Evolutionary conservation across 2,113 vertebrate genomes (phyloP), one percentile per base, ranked within the genome.

Genomic region (Zosterops pallidus): DNA sequence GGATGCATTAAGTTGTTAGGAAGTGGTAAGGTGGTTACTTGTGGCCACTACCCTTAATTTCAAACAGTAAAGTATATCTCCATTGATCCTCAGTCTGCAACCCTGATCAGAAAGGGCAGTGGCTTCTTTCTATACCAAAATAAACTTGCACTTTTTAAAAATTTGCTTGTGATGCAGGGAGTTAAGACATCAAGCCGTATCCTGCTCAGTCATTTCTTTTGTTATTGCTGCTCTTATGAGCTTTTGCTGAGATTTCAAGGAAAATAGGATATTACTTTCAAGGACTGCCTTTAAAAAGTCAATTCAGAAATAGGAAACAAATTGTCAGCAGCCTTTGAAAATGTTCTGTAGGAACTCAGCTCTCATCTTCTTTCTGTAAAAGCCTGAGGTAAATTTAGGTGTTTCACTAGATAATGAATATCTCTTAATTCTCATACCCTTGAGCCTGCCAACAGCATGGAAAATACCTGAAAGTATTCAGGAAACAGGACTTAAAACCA

Each of bases 381-480:
- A 81, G 12, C 33, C 47, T 68, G 35, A 69, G 46, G 55, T 60
- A 52, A 82, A 90, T 28, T 59, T 68, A 74, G 28, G 35, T 72
- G 22, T 85, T 92, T 72, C 79, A 76, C n/a, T 64, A 83, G 28
- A 26, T 86, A 70, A 78, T 79, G 80, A 83, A 59, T 83, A 75
- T n/a, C 13, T 24, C 46, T 63, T 71, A 70, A 55, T 90, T 86
- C 47, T 90, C 46, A 52, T 52, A 72, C 71, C 52, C 55, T 92
- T 77, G 62, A 94, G 64, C 41, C 74, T 92, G 25, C 24, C 35
- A 76, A 47, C 26, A 56, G 37, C 4, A 2, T 84, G 60, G 71
- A 83, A 95, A 94, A 92, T 63, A 68, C 52, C 62, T 59, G 52
- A 42, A 55, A 94, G 31, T 82, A 44, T 86, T 95, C 65, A 83